phyloP scores from a whole-genome alignment of 2,113 vertebrate genomes.

The Plecturocebus donacophilus region DNA sequence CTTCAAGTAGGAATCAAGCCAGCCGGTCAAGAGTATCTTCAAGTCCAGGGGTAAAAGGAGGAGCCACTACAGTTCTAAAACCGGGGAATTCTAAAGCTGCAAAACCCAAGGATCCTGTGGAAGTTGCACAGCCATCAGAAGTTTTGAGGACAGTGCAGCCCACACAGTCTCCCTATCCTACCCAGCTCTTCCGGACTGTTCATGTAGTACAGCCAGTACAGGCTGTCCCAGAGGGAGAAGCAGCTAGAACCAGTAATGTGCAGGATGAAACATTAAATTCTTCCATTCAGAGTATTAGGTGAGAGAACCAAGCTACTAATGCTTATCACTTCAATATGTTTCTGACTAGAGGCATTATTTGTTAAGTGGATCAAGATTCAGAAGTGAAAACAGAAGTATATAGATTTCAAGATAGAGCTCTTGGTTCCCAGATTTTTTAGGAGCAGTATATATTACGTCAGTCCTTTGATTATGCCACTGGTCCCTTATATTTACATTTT shows the following conservation, averaged over 20 bases:
- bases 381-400: constrained; percentile 3
- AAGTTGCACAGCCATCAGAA: constrained; percentile 90
- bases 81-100: constrained; percentile 83
- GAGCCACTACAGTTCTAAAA: constrained; percentile 83
- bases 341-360: constrained; percentile 1
- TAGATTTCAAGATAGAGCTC: background rate
- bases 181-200: constrained; percentile 94
- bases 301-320: constrained; percentile 45
- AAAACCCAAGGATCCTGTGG: constrained; percentile 85
- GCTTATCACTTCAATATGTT: background rate
- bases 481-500: constrained; percentile 23
- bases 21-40: constrained; percentile 81
- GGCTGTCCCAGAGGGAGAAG: constrained; percentile 87
- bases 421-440: constrained; percentile 2
- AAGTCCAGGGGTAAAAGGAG: constrained; percentile 81
- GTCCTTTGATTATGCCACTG: background rate
- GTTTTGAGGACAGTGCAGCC: constrained; percentile 92
- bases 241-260: constrained; percentile 76
- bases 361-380: background rate
- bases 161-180: constrained; percentile 89
- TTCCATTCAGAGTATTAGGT: constrained; percentile 84
- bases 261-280: constrained; percentile 83
- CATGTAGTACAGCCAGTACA: constrained; percentile 93
- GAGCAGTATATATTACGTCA: background rate
- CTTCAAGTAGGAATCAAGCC: constrained; percentile 82